Evolutionary conservation across 2,888 invertebrate genomes (phyloP), one percentile per base, ranked within the genome.

Genomic region (Teleogryllus oceanicus): DNA sequence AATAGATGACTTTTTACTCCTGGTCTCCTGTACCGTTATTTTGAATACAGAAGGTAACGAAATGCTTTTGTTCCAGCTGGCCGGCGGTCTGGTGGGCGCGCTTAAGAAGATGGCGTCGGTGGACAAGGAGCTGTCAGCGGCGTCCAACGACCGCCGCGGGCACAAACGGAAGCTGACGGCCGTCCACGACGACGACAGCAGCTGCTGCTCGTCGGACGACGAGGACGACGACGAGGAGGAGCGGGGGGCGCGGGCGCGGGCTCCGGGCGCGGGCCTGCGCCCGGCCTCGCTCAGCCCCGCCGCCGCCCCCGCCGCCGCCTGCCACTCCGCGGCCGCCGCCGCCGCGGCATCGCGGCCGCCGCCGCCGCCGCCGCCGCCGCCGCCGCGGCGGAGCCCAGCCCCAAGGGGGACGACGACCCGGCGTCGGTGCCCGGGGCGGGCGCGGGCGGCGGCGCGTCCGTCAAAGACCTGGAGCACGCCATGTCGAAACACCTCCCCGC

Each of bases 281-380:
- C 84, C 86, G 83, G 87, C 88, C 81, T 89, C 89, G 10, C 87
- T 91, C 82, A 91, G 91, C 85, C 90, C 91, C n/a, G 90, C 90
- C 3, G 37, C 37, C 37, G 37, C 37, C 8, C 37, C 37, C 37
- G 37, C 89, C 97, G 84, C 97, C 98, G 87, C 96, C 97, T 85
- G 97, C 96, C 77, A 98, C 98, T 97, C 97, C 97, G 24, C 97
- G 97, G 85, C 97, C 97, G 88, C 88, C 97, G 81, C 95, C 95
- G 0, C 88, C 89, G 4, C 86, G 77, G 37, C 37, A 37, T 37
- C 37, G 87, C 91, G 83, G 89, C 89, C 83, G 18, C 82, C 83
- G n/a, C 85, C 88, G 0, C 86, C 87, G 78, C 89, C 89, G 12
- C 90, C 90, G 13, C 16, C 1, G n/a, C 92, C 93, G 84, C 91